Conservation (phyloP, 2,113 vertebrate species). For the Pagrus major region DNA sequence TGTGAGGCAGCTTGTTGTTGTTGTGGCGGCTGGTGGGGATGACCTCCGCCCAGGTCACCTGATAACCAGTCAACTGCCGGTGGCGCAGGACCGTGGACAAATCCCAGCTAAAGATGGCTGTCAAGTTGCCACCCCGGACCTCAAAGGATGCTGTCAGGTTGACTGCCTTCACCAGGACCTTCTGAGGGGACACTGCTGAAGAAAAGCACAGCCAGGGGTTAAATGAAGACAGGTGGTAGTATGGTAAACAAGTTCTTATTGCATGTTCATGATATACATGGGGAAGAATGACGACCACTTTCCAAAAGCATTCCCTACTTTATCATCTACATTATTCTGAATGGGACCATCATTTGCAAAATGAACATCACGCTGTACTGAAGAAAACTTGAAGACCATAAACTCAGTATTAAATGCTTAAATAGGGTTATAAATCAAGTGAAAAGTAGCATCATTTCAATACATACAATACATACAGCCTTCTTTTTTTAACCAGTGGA, state of each 20-base stretch:
- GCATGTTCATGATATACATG: neutral
- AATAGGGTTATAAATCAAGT: too few species aligned
- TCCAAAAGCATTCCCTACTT: too few species aligned
- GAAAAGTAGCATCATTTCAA: too few species aligned
- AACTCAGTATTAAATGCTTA: too few species aligned
- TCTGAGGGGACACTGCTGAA: slow-evolving; percentile 71
- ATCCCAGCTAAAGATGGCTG: slow-evolving; percentile 90
- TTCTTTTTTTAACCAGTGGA: too few species aligned
- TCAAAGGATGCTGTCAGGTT: slow-evolving; percentile 91
- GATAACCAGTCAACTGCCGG: slow-evolving; percentile 88
- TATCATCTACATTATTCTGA: too few species aligned
- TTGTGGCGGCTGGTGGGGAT: slow-evolving; percentile 86
- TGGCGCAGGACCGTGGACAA: slow-evolving; percentile 74
- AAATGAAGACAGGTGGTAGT: neutral
- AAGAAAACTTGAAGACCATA: too few species aligned
- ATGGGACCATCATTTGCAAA: too few species aligned
- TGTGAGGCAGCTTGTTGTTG: slow-evolving; percentile 88
- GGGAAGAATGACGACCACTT: too few species aligned
- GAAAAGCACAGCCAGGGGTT: neutral
- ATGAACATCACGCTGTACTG: too few species aligned
- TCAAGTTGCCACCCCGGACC: slow-evolving; percentile 86
- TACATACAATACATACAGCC: too few species aligned
- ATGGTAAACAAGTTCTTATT: neutral
- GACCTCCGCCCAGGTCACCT: slow-evolving; percentile 93
- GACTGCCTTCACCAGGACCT: slow-evolving; percentile 86